Evolutionary conservation across 2,113 vertebrate species (phyloP), one percentile per base, ranked within the genome.

Genomic region (Vimba vimba): DNA sequence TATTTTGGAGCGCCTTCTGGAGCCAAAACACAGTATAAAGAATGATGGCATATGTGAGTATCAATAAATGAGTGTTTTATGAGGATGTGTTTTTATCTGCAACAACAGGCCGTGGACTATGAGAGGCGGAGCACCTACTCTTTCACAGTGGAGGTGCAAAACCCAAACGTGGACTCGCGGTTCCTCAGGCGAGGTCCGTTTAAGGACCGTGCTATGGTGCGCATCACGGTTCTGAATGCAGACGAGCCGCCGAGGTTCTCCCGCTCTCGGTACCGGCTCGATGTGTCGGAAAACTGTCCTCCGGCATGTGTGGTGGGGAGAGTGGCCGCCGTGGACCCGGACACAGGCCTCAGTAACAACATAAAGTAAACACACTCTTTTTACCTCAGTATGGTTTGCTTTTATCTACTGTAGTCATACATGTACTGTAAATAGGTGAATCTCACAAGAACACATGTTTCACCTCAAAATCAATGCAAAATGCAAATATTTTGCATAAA

Each of bases 181-280:
- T 97, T 95, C 91, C 90, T 97, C 23, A 94, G 95, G 60, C 95
- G 93, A 57, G 97, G 97, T 66, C 92, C 96, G 91, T 97, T 98
- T 87, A 97, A 97, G 87, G 97, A 97, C 69, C 94, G 96, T 76
- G 94, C 96, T 3, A 95, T 94, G 0, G 95, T 97, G 23, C 94
- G 94, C 2, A 94, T 98, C 86, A 91, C 93, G 5, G 96, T 98
- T 45, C 94, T 97, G 27, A 96, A 98, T 0, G 96, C 96, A 1
- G 96, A 97, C 6, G 97, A 98, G 90, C 95, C 96, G 0, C 97
- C 97, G 0, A 91, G 91, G 23, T 98, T 98, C 93, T 94, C 95
- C 33, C 94, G 95, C 83, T 68, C 91, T 0, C 92, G 92, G 17
- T 98, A 97, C 91, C 94, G 92, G 10, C 93, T 97, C 88, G 92